These are phyloP conservation scores for Eurytoma californica DNA, from an alignment of 2,888 invertebrate species.

Conservation along the genomic window DNA sequence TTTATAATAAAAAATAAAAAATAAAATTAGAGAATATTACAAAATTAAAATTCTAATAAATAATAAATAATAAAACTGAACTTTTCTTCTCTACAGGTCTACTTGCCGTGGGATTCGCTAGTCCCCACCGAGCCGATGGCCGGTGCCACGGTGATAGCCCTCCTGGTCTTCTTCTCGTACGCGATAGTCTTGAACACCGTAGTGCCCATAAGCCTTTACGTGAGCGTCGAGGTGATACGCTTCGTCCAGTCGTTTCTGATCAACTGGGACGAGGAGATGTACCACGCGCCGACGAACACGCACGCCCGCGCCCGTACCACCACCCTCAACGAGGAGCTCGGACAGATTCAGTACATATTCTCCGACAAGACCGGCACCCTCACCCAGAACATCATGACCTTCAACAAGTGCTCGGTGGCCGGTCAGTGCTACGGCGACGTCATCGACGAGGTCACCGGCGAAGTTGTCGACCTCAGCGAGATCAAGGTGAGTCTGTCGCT, in stretches of 20 bases:
- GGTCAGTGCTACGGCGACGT: constrained; percentile 95
- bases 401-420: constrained; percentile 98
- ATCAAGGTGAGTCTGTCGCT: constrained; percentile 76
- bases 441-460: constrained; percentile 90
- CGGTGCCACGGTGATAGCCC: constrained; percentile 94
- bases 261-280: constrained; percentile 99
- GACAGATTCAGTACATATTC: constrained; percentile 99
- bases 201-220: constrained; percentile 99
- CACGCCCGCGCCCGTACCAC: constrained; percentile 97
- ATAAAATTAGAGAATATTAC: neutral
- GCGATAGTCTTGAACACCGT: constrained; percentile 99
- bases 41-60: neutral
- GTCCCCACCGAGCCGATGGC: constrained; percentile 89
- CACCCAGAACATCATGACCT: constrained; percentile 99
- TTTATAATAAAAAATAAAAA: neutral
- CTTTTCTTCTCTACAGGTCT: constrained; percentile 74
- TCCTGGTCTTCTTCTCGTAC: constrained; percentile 99
- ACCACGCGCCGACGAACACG: constrained; percentile 91
- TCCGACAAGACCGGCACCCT: constrained; percentile 99
- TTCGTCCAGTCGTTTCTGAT: constrained; percentile 98
- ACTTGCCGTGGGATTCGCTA: constrained; percentile 95
- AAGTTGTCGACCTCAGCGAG: constrained; percentile 90
- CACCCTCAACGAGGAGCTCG: constrained; percentile 98
- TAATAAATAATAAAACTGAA: no score
- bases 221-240: constrained; percentile 96